Evolutionary conservation across 2,113 vertebrate genomes (phyloP).

Genomic region (Crotophaga sulcirostris): DNA sequence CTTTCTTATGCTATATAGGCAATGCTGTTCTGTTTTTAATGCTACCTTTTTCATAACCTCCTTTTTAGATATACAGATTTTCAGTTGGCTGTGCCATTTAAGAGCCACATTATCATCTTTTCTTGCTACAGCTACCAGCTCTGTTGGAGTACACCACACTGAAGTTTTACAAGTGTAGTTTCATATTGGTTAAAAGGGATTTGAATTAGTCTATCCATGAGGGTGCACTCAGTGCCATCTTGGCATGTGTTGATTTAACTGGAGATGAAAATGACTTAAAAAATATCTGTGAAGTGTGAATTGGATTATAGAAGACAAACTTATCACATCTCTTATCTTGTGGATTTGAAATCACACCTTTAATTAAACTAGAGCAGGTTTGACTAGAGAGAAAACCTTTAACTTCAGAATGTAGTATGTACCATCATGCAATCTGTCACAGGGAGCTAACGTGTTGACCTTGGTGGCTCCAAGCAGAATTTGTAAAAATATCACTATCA

Average conservation of each 20-base stretch:
- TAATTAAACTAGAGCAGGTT: neutral
- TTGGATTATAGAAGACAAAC: neutral
- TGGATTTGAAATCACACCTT: slow-evolving; percentile 1
- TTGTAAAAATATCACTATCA: neutral
- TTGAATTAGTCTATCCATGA: neutral
- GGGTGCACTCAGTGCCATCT: neutral
- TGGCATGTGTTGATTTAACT: neutral
- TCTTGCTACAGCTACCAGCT: neutral
- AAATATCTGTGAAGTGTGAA: neutral
- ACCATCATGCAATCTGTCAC: neutral
- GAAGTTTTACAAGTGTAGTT: neutral
- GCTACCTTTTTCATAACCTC: neutral
- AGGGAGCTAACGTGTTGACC: neutral
- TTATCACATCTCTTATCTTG: neutral
- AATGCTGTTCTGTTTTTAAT: neutral
- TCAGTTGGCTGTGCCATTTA: neutral
- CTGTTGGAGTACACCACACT: neutral
- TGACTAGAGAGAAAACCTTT: neutral
- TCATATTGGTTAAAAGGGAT: neutral
- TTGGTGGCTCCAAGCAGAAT: neutral
- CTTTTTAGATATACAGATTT: neutral
- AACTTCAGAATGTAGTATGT: neutral
- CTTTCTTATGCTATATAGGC: neutral
- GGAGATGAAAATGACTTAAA: neutral
- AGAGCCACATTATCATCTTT: neutral